Percentiles rank a stretch among this genome's conserved stretches.
Conservation (phyloP, 1,140 invertebrate species). For the Cataglyphis hispanica region DNA sequence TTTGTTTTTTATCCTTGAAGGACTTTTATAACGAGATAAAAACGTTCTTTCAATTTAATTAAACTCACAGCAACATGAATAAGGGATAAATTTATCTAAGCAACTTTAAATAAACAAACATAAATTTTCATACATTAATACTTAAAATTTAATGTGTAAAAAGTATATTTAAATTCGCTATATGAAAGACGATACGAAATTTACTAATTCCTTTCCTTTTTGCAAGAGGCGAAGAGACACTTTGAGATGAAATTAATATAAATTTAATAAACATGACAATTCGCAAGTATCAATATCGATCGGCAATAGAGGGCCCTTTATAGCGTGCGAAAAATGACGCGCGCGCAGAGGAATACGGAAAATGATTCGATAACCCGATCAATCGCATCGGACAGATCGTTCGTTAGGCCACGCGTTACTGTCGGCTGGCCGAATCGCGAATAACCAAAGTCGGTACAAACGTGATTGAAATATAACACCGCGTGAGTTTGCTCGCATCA, state of each 20-base stretch:
- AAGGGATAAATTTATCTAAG: background rate
- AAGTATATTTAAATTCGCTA: background rate
- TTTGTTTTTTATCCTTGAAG: conserved; percentile 10
- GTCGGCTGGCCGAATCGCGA: conserved; percentile 73
- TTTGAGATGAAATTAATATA: background rate
- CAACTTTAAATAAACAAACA: too few relatives aligned
- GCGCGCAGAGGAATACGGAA: conserved; percentile 62
- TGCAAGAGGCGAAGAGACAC: background rate
- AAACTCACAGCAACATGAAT: background rate
- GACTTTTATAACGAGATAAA: background rate
- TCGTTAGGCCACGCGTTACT: conserved; percentile 73
- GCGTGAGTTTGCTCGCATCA: conserved; percentile 73
- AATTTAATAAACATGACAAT: conserved; percentile 35
- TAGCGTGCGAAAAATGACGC: conserved; percentile 46
- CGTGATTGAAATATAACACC: conserved; percentile 77
- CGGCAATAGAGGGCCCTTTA: background rate
- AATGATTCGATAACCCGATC: conserved; percentile 76
- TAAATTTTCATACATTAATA: background rate
- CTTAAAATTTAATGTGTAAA: background rate
- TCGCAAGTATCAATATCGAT: conserved; percentile 1
- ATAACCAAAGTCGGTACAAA: conserved; percentile 76
- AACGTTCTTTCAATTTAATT: background rate
- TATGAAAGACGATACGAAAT: background rate
- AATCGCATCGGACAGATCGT: conserved; percentile 76
- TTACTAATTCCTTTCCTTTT: background rate